Conservation (phyloP, 2,113 vertebrate species). For the Crotophaga sulcirostris region DNA sequence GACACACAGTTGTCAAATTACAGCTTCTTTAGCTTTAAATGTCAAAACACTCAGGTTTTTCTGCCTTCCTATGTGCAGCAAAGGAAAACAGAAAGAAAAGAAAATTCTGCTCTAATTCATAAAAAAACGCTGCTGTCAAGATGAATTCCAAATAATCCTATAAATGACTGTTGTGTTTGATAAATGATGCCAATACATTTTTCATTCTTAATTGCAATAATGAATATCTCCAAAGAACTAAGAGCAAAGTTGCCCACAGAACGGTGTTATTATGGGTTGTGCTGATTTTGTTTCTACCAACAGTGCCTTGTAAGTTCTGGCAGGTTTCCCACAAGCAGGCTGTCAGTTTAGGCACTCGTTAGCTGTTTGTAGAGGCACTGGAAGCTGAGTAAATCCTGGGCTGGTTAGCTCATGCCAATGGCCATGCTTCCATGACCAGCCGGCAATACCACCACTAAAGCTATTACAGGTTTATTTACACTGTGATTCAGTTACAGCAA, state of each 20-base stretch:
- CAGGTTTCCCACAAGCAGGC: background rate
- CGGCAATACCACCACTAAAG: background rate
- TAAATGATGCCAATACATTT: background rate
- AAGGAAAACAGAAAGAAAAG: background rate
- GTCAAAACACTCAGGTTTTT: slow-evolving; percentile 53
- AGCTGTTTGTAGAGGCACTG: background rate
- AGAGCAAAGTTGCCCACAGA: background rate
- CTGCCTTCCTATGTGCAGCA: background rate
- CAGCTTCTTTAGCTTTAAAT: slow-evolving; percentile 31
- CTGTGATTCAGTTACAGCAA: background rate
- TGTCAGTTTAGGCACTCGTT: background rate
- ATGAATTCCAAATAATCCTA: background rate
- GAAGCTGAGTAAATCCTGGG: background rate
- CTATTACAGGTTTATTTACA: background rate
- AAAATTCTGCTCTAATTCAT: slow-evolving; percentile 9
- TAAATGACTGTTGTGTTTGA: background rate
- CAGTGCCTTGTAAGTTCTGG: background rate
- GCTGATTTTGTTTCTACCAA: background rate
- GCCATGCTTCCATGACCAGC: background rate
- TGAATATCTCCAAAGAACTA: background rate
- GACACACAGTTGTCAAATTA: slow-evolving; percentile 46
- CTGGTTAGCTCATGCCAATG: background rate
- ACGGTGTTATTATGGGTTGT: background rate
- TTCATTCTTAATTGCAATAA: slow-evolving; percentile 35
- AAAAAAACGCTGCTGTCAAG: background rate